Percentiles rank a stretch among this genome's conserved stretches.
Evolutionary conservation across 2,888 invertebrate species (phyloP).

Genomic region (Orchesellides sinensis): DNA sequence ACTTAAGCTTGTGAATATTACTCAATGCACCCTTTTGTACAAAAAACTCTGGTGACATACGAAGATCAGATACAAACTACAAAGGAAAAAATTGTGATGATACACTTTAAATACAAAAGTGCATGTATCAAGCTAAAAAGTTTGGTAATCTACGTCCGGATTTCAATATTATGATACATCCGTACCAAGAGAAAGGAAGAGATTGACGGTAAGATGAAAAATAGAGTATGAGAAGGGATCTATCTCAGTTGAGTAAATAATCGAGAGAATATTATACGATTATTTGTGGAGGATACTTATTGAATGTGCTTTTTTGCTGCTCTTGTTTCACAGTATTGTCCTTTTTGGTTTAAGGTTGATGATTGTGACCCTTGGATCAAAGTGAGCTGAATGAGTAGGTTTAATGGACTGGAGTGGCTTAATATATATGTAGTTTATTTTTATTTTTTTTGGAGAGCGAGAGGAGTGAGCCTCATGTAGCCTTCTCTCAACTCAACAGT

Average conservation of each 20-base stretch:
- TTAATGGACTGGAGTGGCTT: constrained; percentile 63
- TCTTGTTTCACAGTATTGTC: constrained; percentile 12
- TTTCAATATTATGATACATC: background rate
- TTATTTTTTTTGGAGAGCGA: constrained; percentile 22
- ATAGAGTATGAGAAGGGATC: constrained; percentile 30
- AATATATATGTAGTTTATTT: too few relatives aligned
- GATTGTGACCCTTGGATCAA: constrained; percentile 58
- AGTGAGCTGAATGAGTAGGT: constrained; percentile 53
- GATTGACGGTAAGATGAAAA: background rate
- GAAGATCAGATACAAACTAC: too few relatives aligned
- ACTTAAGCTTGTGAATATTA: too few relatives aligned
- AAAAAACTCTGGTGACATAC: too few relatives aligned
- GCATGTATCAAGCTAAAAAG: too few relatives aligned
- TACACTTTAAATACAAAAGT: too few relatives aligned
- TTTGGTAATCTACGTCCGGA: background rate
- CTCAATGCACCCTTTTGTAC: too few relatives aligned
- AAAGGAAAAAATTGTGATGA: too few relatives aligned
- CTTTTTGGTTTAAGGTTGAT: constrained; percentile 10
- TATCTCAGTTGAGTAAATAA: constrained; percentile 50
- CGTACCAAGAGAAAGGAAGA: too few relatives aligned
- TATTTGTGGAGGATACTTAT: constrained; percentile 30
- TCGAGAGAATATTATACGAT: constrained; percentile 52
- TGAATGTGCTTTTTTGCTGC: constrained; percentile 38
- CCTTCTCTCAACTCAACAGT: constrained; percentile 49
- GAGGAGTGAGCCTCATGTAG: constrained; percentile 41